Percentiles rank a stretch among this genome's conserved stretches.
Evolutionary conservation across 2,113 vertebrate species (phyloP).

Genomic region (Mesembrinibis cayennensis): DNA sequence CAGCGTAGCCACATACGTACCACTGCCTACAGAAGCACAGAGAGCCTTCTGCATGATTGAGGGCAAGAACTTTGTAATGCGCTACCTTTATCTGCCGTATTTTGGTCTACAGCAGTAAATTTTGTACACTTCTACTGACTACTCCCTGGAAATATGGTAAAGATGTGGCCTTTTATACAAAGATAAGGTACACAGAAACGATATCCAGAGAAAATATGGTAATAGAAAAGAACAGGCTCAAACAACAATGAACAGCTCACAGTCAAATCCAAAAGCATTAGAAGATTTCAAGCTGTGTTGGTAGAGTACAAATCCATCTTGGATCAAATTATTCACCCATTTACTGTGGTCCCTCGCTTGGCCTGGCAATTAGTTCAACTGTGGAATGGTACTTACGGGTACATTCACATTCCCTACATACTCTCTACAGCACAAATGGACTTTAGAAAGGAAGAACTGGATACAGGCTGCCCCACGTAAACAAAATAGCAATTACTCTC

Average conservation of each 20-base stretch:
- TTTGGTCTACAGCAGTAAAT: conserved; percentile 49
- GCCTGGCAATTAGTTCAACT: conserved; percentile 58
- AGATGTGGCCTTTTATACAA: conserved; percentile 42
- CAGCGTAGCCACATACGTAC: background rate
- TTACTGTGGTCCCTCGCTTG: conserved; percentile 14
- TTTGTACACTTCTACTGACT: conserved; percentile 2
- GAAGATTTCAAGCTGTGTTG: conserved; percentile 48
- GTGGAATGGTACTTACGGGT: background rate
- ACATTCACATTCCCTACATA: conserved; percentile 10
- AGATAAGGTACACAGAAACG: conserved; percentile 39
- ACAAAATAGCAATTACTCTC: conserved; percentile 1
- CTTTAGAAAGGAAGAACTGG: background rate
- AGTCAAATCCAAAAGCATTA: conserved; percentile 59
- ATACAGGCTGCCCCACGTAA: background rate
- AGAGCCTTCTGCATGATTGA: conserved; percentile 38
- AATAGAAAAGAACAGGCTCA: conserved; percentile 57
- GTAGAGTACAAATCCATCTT: conserved; percentile 48
- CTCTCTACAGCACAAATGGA: background rate
- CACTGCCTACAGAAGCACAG: conserved; percentile 1
- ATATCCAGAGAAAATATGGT: conserved; percentile 52
- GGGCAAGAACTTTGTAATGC: conserved; percentile 56
- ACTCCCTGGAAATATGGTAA: conserved; percentile 39
- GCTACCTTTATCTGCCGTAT: conserved; percentile 45
- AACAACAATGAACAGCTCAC: conserved; percentile 55
- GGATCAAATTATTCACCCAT: conserved; percentile 57